phyloP scores from a whole-genome alignment of 2,797 vertebrate genomes.

The Cercopithecus petaurista region DNA sequence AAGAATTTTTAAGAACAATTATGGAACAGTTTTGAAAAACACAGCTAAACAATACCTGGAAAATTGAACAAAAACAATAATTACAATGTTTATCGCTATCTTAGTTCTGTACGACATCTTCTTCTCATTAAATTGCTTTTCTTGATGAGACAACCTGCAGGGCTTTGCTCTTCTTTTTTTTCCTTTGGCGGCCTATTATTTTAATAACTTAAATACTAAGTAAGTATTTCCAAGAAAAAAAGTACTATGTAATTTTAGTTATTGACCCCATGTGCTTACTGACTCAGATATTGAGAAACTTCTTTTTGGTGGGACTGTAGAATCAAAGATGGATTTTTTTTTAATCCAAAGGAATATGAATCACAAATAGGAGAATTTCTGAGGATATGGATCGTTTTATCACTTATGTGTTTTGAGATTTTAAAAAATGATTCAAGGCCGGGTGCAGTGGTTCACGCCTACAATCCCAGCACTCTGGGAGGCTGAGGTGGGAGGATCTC shows the following conservation, averaged over 20 bases:
- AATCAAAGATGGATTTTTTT: constrained; percentile 37
- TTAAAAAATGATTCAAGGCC: neutral
- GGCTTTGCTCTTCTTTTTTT: constrained; percentile 21
- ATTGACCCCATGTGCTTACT: constrained; percentile 41
- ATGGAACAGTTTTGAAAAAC: constrained; percentile 24
- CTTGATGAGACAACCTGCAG: constrained; percentile 51
- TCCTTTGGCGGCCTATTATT: constrained; percentile 49
- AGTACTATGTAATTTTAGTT: constrained; percentile 54
- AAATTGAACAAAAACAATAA: constrained; percentile 15
- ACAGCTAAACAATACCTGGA: constrained; percentile 2
- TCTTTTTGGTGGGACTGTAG: constrained; percentile 21
- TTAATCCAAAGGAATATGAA: neutral
- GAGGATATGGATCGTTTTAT: neutral
- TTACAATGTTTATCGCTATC: constrained; percentile 46
- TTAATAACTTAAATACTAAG: constrained; percentile 57
- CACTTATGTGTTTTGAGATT: neutral
- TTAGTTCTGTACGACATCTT: constrained; percentile 34
- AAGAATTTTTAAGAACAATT: neutral
- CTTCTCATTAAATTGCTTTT: constrained; percentile 62
- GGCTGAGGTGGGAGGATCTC: neutral
- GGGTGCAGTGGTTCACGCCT: neutral
- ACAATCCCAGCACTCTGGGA: neutral
- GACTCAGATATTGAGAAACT: constrained; percentile 24
- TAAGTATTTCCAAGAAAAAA: constrained; percentile 19
- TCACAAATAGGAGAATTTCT: neutral